Conservation (phyloP, 2,888 invertebrate genomes). For the Malachius bipustulatus region DNA sequence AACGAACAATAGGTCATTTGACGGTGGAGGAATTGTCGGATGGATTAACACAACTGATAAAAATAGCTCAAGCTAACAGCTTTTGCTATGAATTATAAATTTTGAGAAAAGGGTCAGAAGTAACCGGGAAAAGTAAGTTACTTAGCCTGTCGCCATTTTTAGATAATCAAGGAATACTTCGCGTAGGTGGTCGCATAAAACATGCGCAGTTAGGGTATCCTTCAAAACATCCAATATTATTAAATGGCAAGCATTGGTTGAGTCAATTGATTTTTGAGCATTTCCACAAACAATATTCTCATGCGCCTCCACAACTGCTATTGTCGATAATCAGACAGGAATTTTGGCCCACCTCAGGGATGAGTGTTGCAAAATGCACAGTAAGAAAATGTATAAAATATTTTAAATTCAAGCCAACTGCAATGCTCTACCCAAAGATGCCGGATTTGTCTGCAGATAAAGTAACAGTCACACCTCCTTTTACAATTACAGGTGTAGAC, state of each 20-base stretch:
- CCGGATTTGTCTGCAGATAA: slow-evolving; percentile 8
- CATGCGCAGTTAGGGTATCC: not conserved
- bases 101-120: not conserved
- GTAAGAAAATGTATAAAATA: slow-evolving; percentile 4
- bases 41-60: not conserved
- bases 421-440: slow-evolving; percentile 6
- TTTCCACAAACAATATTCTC: not conserved
- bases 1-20: not conserved
- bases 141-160: not conserved
- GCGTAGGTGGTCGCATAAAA: not conserved
- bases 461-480: slow-evolving; percentile 11
- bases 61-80: not conserved
- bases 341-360: not conserved
- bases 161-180: not conserved
- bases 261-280: not conserved
- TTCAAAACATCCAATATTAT: not conserved
- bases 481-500: slow-evolving; percentile 17
- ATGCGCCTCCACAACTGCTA: not conserved
- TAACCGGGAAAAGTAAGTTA: not conserved
- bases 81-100: not conserved
- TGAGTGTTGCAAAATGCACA: not conserved
- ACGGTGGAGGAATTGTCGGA: not conserved
- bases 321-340: not conserved
- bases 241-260: not conserved
- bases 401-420: slow-evolving; percentile 4